Percentiles rank a stretch among this genome's conserved stretches.
Conservation (phyloP, 2,797 vertebrate genomes). For the Sciaenops ocellatus region DNA sequence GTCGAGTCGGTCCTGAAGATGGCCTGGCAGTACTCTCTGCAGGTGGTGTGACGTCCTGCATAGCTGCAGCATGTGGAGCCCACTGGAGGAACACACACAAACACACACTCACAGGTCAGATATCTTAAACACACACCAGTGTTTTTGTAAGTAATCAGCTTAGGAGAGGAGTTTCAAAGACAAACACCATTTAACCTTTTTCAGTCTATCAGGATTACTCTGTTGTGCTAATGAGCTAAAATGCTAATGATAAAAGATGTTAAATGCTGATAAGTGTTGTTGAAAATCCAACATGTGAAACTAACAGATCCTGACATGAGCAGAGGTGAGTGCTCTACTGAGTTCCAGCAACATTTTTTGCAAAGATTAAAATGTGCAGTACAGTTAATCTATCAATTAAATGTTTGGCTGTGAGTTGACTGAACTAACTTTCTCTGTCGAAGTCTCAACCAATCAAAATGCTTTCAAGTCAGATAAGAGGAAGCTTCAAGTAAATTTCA, state of each 20-base stretch:
- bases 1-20: conserved; percentile 99
- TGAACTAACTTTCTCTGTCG: too few species aligned
- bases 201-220: background rate
- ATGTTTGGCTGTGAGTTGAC: too few species aligned
- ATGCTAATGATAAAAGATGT: background rate
- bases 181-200: background rate
- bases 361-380: too few species aligned
- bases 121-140: background rate
- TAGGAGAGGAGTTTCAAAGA: background rate
- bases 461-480: background rate
- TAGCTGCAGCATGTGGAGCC: conserved; percentile 97
- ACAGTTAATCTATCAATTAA: too few species aligned
- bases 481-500: background rate
- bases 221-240: background rate
- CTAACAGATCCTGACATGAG: background rate
- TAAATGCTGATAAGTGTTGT: background rate
- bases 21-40: conserved; percentile 97
- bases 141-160: background rate
- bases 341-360: background rate
- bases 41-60: conserved; percentile 96
- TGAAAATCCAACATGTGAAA: background rate
- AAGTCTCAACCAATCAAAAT: background rate
- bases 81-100: conserved; percentile 82
- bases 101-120: conserved; percentile 6
- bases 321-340: background rate